These are phyloP conservation scores for Mareca strepera DNA, from an alignment of 2,797 vertebrate genomes.

Conservation along the genomic window DNA sequence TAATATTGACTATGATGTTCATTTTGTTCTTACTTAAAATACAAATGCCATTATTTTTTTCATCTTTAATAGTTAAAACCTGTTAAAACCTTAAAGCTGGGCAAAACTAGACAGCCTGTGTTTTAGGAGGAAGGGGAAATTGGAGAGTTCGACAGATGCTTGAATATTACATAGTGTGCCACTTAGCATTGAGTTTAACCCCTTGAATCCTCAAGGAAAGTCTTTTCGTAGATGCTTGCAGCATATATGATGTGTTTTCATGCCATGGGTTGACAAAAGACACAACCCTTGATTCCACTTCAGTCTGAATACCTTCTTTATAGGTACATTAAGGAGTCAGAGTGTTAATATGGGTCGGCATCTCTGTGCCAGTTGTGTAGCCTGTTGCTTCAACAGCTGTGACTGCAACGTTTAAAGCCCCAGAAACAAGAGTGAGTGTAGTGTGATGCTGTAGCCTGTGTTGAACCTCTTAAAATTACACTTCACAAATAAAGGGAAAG, in stretches of 20 bases:
- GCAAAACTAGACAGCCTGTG: background rate
- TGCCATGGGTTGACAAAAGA: background rate
- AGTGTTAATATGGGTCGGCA: background rate
- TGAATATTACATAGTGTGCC: background rate
- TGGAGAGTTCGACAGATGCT: background rate
- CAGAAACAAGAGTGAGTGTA: background rate
- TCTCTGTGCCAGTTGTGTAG: background rate
- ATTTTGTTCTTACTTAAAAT: background rate
- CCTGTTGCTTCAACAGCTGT: background rate
- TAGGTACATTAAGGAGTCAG: background rate
- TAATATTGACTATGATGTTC: background rate
- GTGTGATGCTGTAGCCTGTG: background rate
- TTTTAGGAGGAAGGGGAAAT: background rate
- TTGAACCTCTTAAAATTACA: background rate
- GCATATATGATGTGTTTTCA: fast-evolving
- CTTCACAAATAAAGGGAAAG: background rate
- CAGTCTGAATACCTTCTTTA: background rate
- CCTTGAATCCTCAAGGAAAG: background rate
- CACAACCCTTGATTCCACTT: background rate
- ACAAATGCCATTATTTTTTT: background rate
- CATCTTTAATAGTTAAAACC: background rate
- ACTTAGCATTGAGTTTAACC: background rate
- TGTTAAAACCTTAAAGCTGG: background rate
- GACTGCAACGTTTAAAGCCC: background rate
- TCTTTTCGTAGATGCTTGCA: background rate